Evolutionary conservation across 2,113 vertebrate species (phyloP), one percentile per base, ranked within the genome.

Genomic region (Phaethornis superciliosus): DNA sequence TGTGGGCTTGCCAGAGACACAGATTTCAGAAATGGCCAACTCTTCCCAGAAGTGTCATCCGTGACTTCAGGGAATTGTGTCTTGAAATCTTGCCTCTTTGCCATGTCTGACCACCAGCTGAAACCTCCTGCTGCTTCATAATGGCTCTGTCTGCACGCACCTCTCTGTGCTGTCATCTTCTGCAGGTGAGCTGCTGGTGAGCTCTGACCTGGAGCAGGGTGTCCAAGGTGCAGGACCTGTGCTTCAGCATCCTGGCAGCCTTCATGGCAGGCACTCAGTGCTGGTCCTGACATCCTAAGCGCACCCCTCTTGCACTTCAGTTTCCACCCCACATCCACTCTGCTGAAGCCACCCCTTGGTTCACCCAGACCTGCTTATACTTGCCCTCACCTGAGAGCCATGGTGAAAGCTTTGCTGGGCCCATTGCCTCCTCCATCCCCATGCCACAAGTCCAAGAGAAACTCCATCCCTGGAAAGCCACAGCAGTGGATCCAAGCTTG

Each of bases 121-220:
- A 52, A 89, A 64, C 16, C 15, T 68, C 49, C 81, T 30, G 26
- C n/a, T 89, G 67, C 46, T 76, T 64, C 69, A 51, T 32, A 70
- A 74, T 6, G 33, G 24, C 33, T 63, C 64, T 37, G 40, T 49
- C 51, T 65, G 63, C 68, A 23, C 9, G 17, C 28, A 27, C 21
- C 28, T 40, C 59, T 47, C 58, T 2, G 1, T 1, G 2, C 1
- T 1, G 3, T 40, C 9, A 2, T 5, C 3, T 0, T 0, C 58
- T 44, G 52, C 55, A 30, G 27, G 58, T 2, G 0, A 27, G 52
- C 44, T 24, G 16, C 9, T 46, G 1, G 0, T 2, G 3, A 81
- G 60, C 47, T 60, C 22, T 68, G 54, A 35, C 40, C 56, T 44
- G 30, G 9, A 44, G 46, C 80, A 44, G 4, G 3, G 15, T 60